phyloP scores from a whole-genome alignment of 2,113 vertebrate species.

The Muscicapa adusta region DNA sequence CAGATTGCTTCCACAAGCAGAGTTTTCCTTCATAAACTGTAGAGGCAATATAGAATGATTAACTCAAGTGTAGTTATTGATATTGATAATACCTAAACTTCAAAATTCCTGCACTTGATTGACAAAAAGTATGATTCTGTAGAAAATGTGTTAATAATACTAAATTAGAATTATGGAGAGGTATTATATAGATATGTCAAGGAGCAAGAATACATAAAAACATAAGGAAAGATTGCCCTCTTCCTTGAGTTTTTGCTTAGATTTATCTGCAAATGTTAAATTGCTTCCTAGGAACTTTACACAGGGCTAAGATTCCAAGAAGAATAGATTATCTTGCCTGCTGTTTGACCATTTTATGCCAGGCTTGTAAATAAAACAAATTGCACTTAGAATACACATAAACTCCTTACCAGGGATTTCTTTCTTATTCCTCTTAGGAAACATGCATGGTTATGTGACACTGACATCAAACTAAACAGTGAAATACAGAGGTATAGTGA shows the following conservation, averaged over 20 bases:
- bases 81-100: background rate
- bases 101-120: background rate
- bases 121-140: background rate
- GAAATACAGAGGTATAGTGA: background rate
- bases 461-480: background rate
- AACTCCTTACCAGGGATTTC: background rate
- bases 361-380: background rate
- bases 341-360: background rate
- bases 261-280: background rate
- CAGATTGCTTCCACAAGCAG: background rate
- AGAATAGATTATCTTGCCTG: background rate
- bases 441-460: background rate
- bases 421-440: background rate
- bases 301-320: background rate
- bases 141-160: background rate
- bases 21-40: background rate
- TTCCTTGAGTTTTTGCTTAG: background rate
- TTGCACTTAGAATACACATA: background rate
- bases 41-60: background rate
- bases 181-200: fast-evolving
- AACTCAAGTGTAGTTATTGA: background rate
- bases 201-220: background rate
- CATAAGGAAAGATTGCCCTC: background rate
- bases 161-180: background rate
- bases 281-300: background rate